Evolutionary conservation across 35 echinoderm and acorn worm species (phyloP), one percentile per base, ranked within the genome.

Genomic region (Acanthaster planci): DNA sequence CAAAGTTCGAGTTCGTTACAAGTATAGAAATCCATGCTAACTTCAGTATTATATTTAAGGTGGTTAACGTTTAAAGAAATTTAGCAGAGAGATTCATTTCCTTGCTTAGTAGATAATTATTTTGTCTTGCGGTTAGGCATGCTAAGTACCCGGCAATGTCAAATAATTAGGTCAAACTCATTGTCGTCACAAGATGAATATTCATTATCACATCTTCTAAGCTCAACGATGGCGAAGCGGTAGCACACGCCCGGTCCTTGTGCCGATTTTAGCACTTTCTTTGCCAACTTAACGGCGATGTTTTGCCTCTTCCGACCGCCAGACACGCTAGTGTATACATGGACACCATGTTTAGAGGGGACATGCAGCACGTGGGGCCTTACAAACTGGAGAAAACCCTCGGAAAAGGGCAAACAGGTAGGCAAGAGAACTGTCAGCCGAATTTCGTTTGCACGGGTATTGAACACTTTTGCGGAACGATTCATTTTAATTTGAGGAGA

Each of bases 301-400:
- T 51, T 81, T 32, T 29, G 51, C 29, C 22, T 10, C 40, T 22
- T 52, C 42, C 21, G 22, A 5, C 26, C 22, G 22, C 19, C 51
- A 15, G 42, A 52, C 10, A 53, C 30, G 44, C 44, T 52, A 42
- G 51, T 44, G 38, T 75, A 76, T 82, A 80, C 42, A 8, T 17
- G 50, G 64, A 35, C 87, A 89, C 55, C 55, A 97, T 97, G 95
- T 97, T 91, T 47, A 86, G 75, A 75, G 88, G 83, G 32, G 95
- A 97, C 64, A 90, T 86, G 38, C 95, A 97, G 75, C 88, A 97
- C 84, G 95, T 97, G 30, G 95, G 95, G 52, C 95, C 95, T 52
- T 97, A 97, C 84, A 93, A 89, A 40, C 84, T 93, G 55, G 95
- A 97, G 85, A 97, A 97, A 91, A 97, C 95, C 21, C 95, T 97